A percentile compares a stretch with the other conserved stretches of the same genome.
These are phyloP conservation scores for Percina caprodes DNA, from an alignment of 2,113 vertebrate genomes.

Conservation along the genomic window DNA sequence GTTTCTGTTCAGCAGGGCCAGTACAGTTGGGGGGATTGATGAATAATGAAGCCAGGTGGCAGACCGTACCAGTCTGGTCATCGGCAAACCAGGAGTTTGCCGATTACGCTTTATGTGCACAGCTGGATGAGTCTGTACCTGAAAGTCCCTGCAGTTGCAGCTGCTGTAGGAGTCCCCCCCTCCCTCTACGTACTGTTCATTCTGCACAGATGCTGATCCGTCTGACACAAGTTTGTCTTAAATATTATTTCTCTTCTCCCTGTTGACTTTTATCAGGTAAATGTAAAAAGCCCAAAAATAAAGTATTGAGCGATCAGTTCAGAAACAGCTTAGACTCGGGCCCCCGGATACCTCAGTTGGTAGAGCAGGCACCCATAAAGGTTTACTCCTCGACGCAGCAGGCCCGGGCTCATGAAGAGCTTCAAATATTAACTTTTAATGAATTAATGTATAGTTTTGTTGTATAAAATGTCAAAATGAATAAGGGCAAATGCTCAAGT, in stretches of 20 bases:
- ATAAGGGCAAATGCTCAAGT: not conserved
- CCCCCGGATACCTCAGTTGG: no score
- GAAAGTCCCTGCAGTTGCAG: not conserved
- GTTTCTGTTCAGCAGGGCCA: constrained; percentile 2
- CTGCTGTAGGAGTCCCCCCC: not conserved
- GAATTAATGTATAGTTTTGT: not conserved
- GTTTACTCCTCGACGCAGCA: no score
- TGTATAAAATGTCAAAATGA: not conserved
- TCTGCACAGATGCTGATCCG: not conserved
- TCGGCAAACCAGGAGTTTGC: constrained; percentile 3
- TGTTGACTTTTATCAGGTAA: not conserved
- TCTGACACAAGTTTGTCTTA: not conserved
- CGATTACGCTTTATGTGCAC: not conserved
- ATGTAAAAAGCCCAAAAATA: not conserved
- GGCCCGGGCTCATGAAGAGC: no score
- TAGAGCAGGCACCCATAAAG: no score
- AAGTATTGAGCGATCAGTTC: not conserved
- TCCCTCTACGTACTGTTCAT: not conserved
- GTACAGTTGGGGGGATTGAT: not conserved
- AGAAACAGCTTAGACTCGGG: no score
- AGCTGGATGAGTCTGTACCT: not conserved
- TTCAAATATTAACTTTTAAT: not conserved
- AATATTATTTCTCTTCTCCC: not conserved
- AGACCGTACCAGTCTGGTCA: not conserved
- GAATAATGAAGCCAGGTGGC: constrained; percentile 23